phyloP scores from a whole-genome alignment of 2,113 vertebrate species.

The Eurystomus gularis region DNA sequence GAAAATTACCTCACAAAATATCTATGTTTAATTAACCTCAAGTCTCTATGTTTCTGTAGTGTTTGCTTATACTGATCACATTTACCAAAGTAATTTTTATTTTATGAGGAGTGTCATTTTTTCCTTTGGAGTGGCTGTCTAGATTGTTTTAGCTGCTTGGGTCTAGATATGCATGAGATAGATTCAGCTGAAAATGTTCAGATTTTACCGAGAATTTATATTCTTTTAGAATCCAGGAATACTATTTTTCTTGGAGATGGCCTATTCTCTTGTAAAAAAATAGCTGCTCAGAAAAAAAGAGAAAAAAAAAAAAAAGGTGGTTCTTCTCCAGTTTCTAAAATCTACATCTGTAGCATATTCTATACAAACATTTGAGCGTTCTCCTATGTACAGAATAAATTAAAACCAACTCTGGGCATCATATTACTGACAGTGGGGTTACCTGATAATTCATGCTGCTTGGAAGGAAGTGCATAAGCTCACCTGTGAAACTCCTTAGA shows the following conservation, averaged over 20 bases:
- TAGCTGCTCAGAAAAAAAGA: background rate
- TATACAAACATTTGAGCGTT: background rate
- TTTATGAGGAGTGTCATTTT: background rate
- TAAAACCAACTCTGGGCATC: background rate
- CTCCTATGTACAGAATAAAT: background rate
- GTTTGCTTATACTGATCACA: background rate
- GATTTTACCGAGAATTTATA: background rate
- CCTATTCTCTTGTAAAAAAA: background rate
- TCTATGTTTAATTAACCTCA: background rate
- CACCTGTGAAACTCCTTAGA: background rate
- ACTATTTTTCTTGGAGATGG: background rate
- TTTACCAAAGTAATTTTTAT: conserved; percentile 6
- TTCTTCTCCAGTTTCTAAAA: background rate
- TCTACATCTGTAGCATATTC: background rate
- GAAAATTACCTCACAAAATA: background rate
- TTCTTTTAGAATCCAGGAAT: background rate
- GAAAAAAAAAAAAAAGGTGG: background rate
- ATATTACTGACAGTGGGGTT: background rate
- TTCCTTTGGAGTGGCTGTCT: background rate
- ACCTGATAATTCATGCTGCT: background rate
- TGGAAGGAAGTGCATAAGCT: background rate
- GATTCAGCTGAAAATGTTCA: background rate
- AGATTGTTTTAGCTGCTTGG: background rate
- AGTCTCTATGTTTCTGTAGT: background rate
- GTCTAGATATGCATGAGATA: background rate